Evolutionary conservation across 1,140 invertebrate genomes (phyloP).

Genomic region (Oreohelix idahoensis): DNA sequence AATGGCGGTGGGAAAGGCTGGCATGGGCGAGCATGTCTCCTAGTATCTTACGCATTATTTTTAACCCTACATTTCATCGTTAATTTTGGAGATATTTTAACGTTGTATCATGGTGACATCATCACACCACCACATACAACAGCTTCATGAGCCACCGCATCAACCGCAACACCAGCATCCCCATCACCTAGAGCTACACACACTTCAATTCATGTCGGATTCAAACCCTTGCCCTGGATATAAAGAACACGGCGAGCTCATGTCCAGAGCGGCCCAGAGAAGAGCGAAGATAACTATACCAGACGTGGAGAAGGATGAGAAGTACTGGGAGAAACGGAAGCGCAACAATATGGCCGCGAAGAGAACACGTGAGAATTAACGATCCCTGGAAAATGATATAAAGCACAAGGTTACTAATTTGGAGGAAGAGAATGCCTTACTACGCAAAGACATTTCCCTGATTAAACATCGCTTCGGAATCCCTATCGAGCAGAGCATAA

Average conservation of each 20-base stretch:
- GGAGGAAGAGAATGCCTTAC: conserved; percentile 89
- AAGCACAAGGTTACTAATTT: conserved; percentile 76
- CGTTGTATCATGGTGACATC: too few species aligned
- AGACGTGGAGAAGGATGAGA: conserved; percentile 95
- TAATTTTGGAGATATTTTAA: too few species aligned
- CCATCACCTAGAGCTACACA: neutral
- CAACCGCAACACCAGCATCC: neutral
- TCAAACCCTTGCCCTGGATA: neutral
- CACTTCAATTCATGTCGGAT: neutral
- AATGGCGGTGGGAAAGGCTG: too few species aligned
- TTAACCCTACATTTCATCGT: too few species aligned
- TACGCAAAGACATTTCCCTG: conserved; percentile 91
- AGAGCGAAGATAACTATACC: conserved; percentile 78
- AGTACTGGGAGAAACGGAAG: conserved; percentile 94
- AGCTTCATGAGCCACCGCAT: neutral
- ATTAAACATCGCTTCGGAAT: conserved; percentile 94
- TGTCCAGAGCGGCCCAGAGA: conserved; percentile 1
- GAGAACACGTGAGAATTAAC: conserved; percentile 90
- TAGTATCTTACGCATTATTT: too few species aligned
- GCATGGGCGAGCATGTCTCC: too few species aligned
- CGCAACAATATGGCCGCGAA: conserved; percentile 96
- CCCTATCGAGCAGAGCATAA: conserved; percentile 45
- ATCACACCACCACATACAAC: neutral
- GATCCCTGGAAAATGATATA: conserved; percentile 73
- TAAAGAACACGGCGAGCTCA: neutral